Evolutionary conservation across 2,888 invertebrate genomes (phyloP).

Genomic region (Cheilosia soror): DNA sequence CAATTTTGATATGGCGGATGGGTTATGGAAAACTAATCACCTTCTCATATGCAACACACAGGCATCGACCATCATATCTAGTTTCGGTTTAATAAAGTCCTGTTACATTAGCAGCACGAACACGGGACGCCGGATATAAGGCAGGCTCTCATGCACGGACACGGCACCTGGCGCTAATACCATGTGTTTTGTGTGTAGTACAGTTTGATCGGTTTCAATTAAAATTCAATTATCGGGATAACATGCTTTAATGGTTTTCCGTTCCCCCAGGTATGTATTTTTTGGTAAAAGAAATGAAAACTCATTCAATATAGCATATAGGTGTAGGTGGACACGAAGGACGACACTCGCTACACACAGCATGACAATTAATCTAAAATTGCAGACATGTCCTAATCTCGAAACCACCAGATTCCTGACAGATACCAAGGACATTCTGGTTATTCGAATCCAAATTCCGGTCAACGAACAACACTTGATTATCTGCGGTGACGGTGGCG

Average conservation of each 20-base stretch:
- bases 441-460: conserved; percentile 61
- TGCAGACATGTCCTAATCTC: conserved; percentile 46
- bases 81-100: conserved; percentile 6
- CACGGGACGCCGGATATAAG: neutral
- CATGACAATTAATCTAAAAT: conserved; percentile 46
- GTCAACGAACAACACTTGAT: conserved; percentile 62
- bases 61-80: neutral
- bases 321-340: too few relatives aligned
- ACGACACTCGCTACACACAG: neutral
- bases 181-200: neutral
- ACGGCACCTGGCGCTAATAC: neutral
- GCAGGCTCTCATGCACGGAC: neutral
- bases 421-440: conserved; percentile 60
- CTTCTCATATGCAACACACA: neutral
- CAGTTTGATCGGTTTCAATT: conserved; percentile 46
- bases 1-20: conserved; percentile 22
- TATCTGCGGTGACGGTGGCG: conserved; percentile 27
- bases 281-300: conserved; percentile 10
- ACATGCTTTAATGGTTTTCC: conserved; percentile 48
- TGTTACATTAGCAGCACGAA: conserved; percentile 21
- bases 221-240: conserved; percentile 56
- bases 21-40: conserved; percentile 42
- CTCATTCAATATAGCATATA: neutral
- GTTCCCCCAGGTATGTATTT: neutral
- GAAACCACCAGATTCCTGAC: conserved; percentile 51